Evolutionary conservation across 2,797 vertebrate species (phyloP).

Genomic region (Lophotriccus pileatus): DNA sequence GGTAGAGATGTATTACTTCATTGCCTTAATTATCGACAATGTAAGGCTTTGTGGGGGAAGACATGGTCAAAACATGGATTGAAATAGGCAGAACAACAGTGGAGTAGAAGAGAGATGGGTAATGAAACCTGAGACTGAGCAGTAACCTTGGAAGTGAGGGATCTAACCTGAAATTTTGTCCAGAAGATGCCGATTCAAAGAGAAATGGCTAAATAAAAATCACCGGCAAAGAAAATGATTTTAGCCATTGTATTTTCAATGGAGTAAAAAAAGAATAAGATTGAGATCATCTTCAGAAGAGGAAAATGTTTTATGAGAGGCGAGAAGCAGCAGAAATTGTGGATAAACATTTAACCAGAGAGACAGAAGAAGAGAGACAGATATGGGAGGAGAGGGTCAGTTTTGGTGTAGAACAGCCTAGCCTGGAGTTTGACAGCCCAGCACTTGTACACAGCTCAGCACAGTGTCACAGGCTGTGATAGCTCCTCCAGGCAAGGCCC

Average conservation of each 20-base stretch:
- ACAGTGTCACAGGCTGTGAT: rapidly evolving
- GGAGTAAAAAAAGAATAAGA: not conserved
- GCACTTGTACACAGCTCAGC: not conserved
- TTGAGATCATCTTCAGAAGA: not conserved
- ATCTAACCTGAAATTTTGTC: not conserved
- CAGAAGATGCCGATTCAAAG: not conserved
- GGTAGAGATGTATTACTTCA: not conserved
- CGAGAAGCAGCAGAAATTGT: not conserved
- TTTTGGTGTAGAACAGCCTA: not conserved
- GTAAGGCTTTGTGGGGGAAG: not conserved
- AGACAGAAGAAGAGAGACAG: not conserved
- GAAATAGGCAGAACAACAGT: not conserved
- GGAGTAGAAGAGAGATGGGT: not conserved
- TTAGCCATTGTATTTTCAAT: not conserved
- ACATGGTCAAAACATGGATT: not conserved
- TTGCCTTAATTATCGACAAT: not conserved
- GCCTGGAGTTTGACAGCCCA: not conserved
- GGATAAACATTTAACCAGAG: not conserved
- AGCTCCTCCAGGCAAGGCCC: not conserved
- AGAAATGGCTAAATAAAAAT: not conserved
- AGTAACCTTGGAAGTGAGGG: not conserved
- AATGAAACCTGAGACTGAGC: not conserved
- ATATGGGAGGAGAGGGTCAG: not conserved
- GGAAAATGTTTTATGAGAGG: not conserved
- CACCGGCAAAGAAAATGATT: not conserved